phyloP scores from a whole-genome alignment of 2,797 vertebrate species.

The Rhodeus uyekii region DNA sequence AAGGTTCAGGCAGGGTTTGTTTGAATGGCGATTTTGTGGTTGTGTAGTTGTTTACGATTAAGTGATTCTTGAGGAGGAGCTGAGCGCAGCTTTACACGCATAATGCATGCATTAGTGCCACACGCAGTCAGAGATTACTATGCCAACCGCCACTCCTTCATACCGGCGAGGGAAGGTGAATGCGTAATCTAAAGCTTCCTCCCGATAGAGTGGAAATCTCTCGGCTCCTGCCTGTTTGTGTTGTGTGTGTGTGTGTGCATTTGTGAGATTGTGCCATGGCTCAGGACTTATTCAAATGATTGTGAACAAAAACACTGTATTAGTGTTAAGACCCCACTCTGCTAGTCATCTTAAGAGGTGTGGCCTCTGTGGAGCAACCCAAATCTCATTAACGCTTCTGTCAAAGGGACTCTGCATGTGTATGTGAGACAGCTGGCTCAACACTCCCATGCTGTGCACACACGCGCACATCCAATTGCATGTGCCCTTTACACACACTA shows the following conservation, averaged over 20 bases:
- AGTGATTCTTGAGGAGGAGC: slow-evolving; percentile 12
- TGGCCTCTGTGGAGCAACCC: slow-evolving; percentile 49
- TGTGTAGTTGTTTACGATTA: slow-evolving; percentile 5
- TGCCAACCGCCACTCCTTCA: not conserved
- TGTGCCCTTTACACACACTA: slow-evolving; percentile 37
- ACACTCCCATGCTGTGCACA: slow-evolving; percentile 48
- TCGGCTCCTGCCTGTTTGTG: slow-evolving; percentile 5
- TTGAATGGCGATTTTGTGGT: slow-evolving; percentile 14
- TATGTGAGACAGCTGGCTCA: slow-evolving; percentile 54
- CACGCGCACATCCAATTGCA: slow-evolving; percentile 39
- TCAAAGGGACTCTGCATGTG: slow-evolving; percentile 5
- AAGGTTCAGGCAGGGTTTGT: not conserved
- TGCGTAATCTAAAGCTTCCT: slow-evolving; percentile 27
- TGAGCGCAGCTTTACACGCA: slow-evolving; percentile 12
- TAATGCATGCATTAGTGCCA: slow-evolving; percentile 41
- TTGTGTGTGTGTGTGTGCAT: not conserved
- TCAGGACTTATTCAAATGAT: slow-evolving; percentile 32
- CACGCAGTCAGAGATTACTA: slow-evolving; percentile 15
- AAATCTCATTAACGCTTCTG: slow-evolving; percentile 56
- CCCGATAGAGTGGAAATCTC: slow-evolving; percentile 14
- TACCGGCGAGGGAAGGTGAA: not conserved
- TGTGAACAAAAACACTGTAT: slow-evolving; percentile 51
- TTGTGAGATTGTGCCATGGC: not conserved
- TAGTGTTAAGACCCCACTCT: slow-evolving; percentile 38
- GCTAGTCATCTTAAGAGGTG: slow-evolving; percentile 43